Percentiles rank a stretch among this genome's conserved stretches.
Evolutionary conservation across 2,797 vertebrate genomes (phyloP).

Genomic region (Lacerta viridis): DNA sequence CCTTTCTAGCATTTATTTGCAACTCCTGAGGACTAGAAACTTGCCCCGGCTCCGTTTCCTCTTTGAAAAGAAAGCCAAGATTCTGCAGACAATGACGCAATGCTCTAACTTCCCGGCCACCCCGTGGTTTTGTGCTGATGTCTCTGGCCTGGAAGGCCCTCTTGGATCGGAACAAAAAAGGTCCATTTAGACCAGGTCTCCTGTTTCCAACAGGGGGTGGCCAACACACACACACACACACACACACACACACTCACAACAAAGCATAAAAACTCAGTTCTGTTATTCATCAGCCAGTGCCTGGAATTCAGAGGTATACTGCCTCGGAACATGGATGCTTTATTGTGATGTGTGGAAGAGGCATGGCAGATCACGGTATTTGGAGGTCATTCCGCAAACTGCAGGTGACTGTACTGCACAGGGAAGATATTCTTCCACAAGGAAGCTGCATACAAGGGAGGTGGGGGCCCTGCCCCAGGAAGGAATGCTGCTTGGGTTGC

Average conservation of each 20-base stretch:
- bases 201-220: no score
- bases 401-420: slow-evolving; percentile 20
- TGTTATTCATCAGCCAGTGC: neutral
- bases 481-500: slow-evolving; percentile 53
- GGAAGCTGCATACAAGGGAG: no score
- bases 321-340: no score
- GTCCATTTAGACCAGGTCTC: no score
- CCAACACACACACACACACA: no score
- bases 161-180: no score
- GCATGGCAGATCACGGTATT: slow-evolving; percentile 1
- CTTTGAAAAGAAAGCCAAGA: neutral
- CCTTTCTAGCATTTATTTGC: neutral
- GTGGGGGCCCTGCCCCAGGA: neutral
- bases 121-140: no score
- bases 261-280: no score
- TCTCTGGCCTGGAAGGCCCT: no score
- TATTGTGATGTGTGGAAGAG: no score
- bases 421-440: slow-evolving; percentile 40
- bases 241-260: no score
- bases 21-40: neutral
- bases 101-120: neutral
- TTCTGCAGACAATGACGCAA: neutral
- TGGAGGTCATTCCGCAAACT: slow-evolving; percentile 52
- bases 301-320: neutral
- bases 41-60: neutral